Conservation (phyloP, 1,140 invertebrate species). For the Zaprionus camerounensis region DNA sequence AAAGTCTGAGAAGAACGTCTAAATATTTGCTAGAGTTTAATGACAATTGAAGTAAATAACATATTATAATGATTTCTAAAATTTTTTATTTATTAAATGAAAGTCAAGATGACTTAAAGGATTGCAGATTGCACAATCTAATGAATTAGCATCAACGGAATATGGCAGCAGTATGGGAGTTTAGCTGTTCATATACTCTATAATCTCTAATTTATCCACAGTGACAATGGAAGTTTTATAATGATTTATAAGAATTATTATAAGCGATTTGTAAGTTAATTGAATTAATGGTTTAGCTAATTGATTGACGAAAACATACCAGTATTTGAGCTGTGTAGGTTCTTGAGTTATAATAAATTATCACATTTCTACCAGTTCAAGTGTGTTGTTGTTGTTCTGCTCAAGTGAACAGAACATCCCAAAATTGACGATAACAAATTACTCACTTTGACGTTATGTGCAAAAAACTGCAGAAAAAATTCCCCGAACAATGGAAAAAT, state of each 20-base stretch:
- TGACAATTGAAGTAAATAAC: neutral
- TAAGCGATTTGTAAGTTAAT: constrained; percentile 19
- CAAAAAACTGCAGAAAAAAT: constrained; percentile 8
- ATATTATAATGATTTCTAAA: neutral
- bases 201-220: constrained; percentile 8
- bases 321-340: neutral
- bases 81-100: neutral
- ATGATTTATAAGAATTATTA: constrained; percentile 22
- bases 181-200: neutral
- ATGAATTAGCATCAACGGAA: neutral
- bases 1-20: neutral
- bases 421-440: neutral
- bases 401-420: constrained; percentile 2
- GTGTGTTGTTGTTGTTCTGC: constrained; percentile 6
- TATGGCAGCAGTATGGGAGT: neutral
- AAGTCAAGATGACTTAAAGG: neutral
- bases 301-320: neutral
- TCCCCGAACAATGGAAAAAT: constrained; percentile 10
- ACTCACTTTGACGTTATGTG: neutral
- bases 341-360: constrained; percentile 22
- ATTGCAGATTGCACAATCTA: neutral
- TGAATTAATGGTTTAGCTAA: constrained; percentile 17
- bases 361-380: neutral
- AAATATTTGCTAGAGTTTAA: neutral
- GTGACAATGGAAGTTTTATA: constrained; percentile 38